These are phyloP conservation scores for Eubasilissa regina DNA, from an alignment of 1,140 invertebrate species.

Conservation along the genomic window DNA sequence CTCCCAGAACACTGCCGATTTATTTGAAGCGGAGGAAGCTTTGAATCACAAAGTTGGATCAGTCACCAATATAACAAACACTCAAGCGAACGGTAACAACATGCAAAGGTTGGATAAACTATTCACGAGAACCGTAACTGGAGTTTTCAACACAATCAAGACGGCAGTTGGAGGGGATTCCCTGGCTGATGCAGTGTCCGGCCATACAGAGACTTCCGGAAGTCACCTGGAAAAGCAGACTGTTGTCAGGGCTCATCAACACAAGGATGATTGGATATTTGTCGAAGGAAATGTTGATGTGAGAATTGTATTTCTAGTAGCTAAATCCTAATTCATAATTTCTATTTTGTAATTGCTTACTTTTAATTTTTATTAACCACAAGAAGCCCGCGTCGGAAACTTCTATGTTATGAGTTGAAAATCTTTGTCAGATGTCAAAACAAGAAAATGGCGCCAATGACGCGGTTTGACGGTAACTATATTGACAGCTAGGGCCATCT, in stretches of 20 bases:
- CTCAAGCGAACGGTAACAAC: slow-evolving; percentile 64
- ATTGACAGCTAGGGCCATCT: too few species aligned
- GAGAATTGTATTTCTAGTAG: slow-evolving; percentile 41
- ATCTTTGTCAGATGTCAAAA: too few species aligned
- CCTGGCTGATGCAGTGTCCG: slow-evolving; percentile 54
- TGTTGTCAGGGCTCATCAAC: slow-evolving; percentile 18
- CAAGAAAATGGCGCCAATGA: too few species aligned
- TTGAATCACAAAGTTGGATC: slow-evolving; percentile 48
- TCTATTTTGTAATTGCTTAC: too few species aligned
- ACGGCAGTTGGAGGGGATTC: slow-evolving; percentile 68
- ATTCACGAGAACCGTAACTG: slow-evolving; percentile 70
- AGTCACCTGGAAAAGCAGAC: slow-evolving; percentile 13
- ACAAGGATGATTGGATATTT: slow-evolving; percentile 56
- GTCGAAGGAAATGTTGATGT: slow-evolving; percentile 55
- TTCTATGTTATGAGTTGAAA: too few species aligned
- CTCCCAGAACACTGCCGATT: slow-evolving; percentile 42
- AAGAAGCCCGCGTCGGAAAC: too few species aligned
- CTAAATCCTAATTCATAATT: too few species aligned
- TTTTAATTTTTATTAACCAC: too few species aligned
- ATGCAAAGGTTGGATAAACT: slow-evolving; percentile 69
- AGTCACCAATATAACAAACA: neutral
- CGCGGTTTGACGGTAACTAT: too few species aligned
- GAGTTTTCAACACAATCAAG: slow-evolving; percentile 69
- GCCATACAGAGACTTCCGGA: slow-evolving; percentile 50
- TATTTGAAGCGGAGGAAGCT: slow-evolving; percentile 56